A percentile compares a stretch with the other conserved stretches of the same genome.
phyloP scores from a whole-genome alignment of 2,888 invertebrate species.

The Athrips mouffetella region DNA sequence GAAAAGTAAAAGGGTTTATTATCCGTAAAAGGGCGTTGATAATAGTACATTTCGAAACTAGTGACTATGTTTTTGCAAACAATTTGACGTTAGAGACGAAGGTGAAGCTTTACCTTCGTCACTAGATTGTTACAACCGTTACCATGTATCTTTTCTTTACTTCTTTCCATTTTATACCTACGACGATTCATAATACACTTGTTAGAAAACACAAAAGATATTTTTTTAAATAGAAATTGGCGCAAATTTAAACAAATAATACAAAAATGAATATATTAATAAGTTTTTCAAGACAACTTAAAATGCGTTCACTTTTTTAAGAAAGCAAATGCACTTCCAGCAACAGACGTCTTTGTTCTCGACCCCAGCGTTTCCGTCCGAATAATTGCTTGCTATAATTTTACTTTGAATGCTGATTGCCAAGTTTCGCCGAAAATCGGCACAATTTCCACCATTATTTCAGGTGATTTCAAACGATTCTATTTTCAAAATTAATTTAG shows the following conservation, averaged over 20 bases:
- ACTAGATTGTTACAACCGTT: no score
- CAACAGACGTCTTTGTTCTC: slow-evolving; percentile 2
- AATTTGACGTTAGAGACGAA: no score
- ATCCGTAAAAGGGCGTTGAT: background rate
- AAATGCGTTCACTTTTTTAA: background rate
- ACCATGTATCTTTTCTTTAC: no score
- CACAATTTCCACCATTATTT: slow-evolving; percentile 31
- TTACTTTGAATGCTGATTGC: slow-evolving; percentile 47
- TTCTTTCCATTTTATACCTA: no score
- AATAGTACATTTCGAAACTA: no score
- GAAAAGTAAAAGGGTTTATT: background rate
- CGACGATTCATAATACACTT: no score
- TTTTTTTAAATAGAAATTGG: no score
- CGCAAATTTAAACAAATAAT: no score
- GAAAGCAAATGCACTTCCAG: background rate
- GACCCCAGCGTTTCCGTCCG: slow-evolving; percentile 35
- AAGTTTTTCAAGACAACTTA: background rate
- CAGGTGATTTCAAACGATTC: slow-evolving; percentile 21
- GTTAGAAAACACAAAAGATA: no score
- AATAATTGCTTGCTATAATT: slow-evolving; percentile 49
- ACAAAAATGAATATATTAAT: no score
- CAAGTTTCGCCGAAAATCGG: slow-evolving; percentile 42
- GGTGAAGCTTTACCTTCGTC: no score
- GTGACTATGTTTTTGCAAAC: no score
- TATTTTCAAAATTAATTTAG: slow-evolving; percentile 14